Evolutionary conservation across 2,888 invertebrate genomes (phyloP), one percentile per base, ranked within the genome.

Genomic region (Alsophila aescularia): DNA sequence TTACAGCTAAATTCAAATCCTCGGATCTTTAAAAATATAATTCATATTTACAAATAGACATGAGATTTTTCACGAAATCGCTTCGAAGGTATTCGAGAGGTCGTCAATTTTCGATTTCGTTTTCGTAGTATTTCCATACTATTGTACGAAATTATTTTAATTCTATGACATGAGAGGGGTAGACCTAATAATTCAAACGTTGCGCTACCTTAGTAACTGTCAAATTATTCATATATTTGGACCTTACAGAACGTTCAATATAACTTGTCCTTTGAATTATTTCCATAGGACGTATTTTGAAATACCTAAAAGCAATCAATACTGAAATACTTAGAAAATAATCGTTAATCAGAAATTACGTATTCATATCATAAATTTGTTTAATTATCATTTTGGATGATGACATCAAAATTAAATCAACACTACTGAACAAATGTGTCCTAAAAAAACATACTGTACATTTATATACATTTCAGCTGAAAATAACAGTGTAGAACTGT

Each of bases 1-100:
- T 79, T 81, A 70, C 35, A 55, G 62, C 70, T 78, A 82, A 57
- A 74, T 75, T 82, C 81, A 85, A 87, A 82, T 88, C 87, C 83
- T 75, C 79, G 82, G 79, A 87, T 82, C 77, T 75, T 79, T 66
- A 65, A 73, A 24, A 69, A 65, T 66, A 53, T 39, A 54, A 44
- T 12, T 32, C 44, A 41, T 76, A 76, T 77, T 72, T 77, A 76
- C 75, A 47, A 56, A 47, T 43, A 48, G 29, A 54, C 41, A 47
- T 49, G 41, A 40, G 16, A 32, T 56, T 41, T 41, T 41, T 16
- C 29, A 24, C 55, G 55, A 51, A 50, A 55, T 50, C 58, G 58
- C 39, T 37, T 53, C 36, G 42, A 47, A 32, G 15, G 39, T 36
- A 18, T 27, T 48, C 47, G 52, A 44, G 5, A 43, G 5, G 27